Evolutionary conservation across 2,797 vertebrate species (phyloP).

Genomic region (Pantherophis alleghaniensis): DNA sequence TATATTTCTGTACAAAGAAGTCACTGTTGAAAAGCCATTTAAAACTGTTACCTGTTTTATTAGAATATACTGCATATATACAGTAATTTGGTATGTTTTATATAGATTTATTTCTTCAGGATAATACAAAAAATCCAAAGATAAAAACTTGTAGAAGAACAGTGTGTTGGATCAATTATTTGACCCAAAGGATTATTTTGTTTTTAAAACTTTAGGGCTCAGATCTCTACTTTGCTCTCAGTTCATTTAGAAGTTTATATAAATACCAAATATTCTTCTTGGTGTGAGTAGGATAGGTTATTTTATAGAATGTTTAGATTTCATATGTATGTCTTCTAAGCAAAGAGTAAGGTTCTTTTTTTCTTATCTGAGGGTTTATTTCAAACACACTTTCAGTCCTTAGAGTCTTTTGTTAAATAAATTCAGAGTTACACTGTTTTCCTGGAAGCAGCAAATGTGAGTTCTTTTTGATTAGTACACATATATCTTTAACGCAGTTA

Average conservation of each 20-base stretch:
- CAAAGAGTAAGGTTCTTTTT: background rate
- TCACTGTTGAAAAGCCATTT: constrained; percentile 33
- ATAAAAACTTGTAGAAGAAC: constrained; percentile 58
- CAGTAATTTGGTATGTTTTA: constrained; percentile 35
- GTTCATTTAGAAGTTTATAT: constrained; percentile 30
- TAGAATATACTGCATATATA: constrained; percentile 38
- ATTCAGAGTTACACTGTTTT: background rate
- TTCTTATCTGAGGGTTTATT: background rate
- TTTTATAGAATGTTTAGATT: constrained; percentile 23
- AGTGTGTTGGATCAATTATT: constrained; percentile 59
- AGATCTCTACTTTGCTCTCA: constrained; percentile 46
- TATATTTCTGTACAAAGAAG: constrained; percentile 15
- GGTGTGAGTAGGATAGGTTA: constrained; percentile 31
- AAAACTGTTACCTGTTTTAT: constrained; percentile 41
- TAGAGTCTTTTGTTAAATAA: background rate
- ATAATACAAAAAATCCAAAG: constrained; percentile 61
- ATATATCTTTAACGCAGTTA: background rate
- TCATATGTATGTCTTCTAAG: constrained; percentile 9
- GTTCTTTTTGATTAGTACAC: background rate
- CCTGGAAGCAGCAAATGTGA: background rate
- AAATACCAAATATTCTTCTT: constrained; percentile 47
- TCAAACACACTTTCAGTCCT: background rate
- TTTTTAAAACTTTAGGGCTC: constrained; percentile 54
- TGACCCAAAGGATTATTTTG: constrained; percentile 51
- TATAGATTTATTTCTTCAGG: constrained; percentile 38